These are phyloP conservation scores for Sericinus montela DNA, from an alignment of 2,888 invertebrate genomes.

Conservation along the genomic window DNA sequence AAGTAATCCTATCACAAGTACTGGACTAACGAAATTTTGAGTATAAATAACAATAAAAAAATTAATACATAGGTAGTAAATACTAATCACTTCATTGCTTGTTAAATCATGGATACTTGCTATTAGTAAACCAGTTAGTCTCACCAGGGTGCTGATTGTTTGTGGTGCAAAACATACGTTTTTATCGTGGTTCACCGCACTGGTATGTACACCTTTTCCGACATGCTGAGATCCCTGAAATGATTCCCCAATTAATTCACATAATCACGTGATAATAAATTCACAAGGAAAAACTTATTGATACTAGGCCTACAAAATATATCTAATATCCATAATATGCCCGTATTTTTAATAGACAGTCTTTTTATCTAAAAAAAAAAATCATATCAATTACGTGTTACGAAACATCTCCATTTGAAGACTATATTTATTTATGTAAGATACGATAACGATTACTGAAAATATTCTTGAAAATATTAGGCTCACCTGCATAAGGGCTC, in stretches of 20 bases:
- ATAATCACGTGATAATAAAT: too few relatives aligned
- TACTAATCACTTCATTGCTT: conserved; percentile 31
- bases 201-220: conserved; percentile 64
- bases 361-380: conserved; percentile 2
- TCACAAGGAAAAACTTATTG: too few relatives aligned
- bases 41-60: too few relatives aligned
- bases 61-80: too few relatives aligned
- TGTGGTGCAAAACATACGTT: conserved; percentile 65
- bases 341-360: too few relatives aligned
- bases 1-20: too few relatives aligned
- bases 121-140: conserved; percentile 70
- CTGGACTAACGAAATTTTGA: too few relatives aligned
- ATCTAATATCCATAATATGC: too few relatives aligned
- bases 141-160: conserved; percentile 65
- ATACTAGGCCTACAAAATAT: too few relatives aligned
- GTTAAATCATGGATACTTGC: conserved; percentile 20
- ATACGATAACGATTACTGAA: too few relatives aligned
- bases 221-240: conserved; percentile 65
- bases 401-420: conserved; percentile 48
- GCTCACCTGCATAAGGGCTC: conserved; percentile 62
- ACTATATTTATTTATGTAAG: not conserved
- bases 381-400: conserved; percentile 39
- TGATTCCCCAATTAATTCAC: not conserved
- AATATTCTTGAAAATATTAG: conserved; percentile 3
- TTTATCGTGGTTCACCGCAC: conserved; percentile 59